A percentile compares a stretch with the other conserved stretches of the same genome.
Evolutionary conservation across 2,113 vertebrate genomes (phyloP).

Genomic region (Leuciscus idus): DNA sequence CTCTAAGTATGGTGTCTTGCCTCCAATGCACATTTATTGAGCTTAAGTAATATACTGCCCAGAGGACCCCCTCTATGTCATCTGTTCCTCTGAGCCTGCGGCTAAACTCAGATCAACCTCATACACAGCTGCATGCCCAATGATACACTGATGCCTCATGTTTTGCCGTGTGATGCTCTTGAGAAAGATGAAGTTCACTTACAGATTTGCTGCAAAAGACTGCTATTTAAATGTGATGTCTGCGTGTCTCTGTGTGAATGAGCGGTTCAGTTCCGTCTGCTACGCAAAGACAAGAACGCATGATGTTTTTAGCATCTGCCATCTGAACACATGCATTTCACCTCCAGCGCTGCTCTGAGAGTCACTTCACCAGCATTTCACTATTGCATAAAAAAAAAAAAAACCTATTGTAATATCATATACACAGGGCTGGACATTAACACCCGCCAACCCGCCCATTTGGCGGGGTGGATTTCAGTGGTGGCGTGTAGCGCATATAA

Average conservation of each 20-base stretch:
- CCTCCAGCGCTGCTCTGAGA: neutral
- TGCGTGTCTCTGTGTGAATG: neutral
- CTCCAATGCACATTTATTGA: constrained; percentile 50
- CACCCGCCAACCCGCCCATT: no score
- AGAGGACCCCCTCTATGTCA: constrained; percentile 45
- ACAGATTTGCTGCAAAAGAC: no score
- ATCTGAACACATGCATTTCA: neutral
- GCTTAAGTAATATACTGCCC: constrained; percentile 59
- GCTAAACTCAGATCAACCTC: constrained; percentile 45
- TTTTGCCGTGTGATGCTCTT: neutral
- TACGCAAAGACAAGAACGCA: neutral
- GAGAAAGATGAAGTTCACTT: neutral
- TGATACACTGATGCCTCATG: constrained; percentile 27
- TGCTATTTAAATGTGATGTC: neutral
- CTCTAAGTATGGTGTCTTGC: constrained; percentile 47
- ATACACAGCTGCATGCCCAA: constrained; percentile 45
- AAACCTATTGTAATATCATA: no score
- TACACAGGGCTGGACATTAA: no score
- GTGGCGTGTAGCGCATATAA: no score
- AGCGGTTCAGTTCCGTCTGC: neutral
- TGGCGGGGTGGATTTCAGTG: no score
- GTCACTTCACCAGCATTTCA: neutral
- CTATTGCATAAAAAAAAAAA: neutral
- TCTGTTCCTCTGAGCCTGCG: constrained; percentile 57
- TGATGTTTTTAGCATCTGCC: neutral